Percentiles rank a stretch among this genome's conserved stretches.
Conservation (phyloP, 2,113 vertebrate species). For the Maccullochella peelii region DNA sequence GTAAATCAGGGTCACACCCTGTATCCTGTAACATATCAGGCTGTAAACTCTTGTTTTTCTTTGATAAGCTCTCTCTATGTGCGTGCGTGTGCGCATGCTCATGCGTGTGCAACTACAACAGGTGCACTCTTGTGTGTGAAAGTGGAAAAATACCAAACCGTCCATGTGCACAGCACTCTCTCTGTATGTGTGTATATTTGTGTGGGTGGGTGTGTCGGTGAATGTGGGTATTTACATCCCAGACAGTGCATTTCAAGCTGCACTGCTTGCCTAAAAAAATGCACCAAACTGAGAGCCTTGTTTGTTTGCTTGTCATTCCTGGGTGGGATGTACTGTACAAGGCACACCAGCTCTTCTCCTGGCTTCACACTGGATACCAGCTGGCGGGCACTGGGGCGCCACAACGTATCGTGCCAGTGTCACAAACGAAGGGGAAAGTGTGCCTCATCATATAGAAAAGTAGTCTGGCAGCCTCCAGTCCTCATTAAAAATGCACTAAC, state of each 20-base stretch:
- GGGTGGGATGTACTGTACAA: slow-evolving; percentile 43
- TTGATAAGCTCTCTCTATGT: slow-evolving; percentile 63
- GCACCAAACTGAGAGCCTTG: slow-evolving; percentile 24
- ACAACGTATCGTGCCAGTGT: slow-evolving; percentile 58
- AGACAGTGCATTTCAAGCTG: slow-evolving; percentile 29
- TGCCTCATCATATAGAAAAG: slow-evolving; percentile 75
- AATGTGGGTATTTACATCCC: slow-evolving; percentile 49
- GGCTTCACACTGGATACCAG: slow-evolving; percentile 66
- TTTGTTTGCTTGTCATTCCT: slow-evolving; percentile 46
- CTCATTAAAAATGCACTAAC: slow-evolving; percentile 82
- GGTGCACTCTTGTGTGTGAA: slow-evolving; percentile 53
- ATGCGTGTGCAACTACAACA: slow-evolving; percentile 67
- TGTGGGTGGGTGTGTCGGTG: slow-evolving; percentile 36
- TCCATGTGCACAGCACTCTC: slow-evolving; percentile 7
- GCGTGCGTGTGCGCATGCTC: no score
- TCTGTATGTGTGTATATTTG: slow-evolving; percentile 29
- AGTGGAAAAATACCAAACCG: slow-evolving; percentile 64
- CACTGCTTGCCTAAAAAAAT: background rate
- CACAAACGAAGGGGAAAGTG: slow-evolving; percentile 67
- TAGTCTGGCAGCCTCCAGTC: slow-evolving; percentile 76
- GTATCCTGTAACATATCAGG: slow-evolving; percentile 72
- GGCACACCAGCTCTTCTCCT: slow-evolving; percentile 44
- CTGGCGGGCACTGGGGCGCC: slow-evolving; percentile 69
- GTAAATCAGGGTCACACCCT: slow-evolving; percentile 75
- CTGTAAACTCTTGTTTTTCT: slow-evolving; percentile 76